phyloP scores from a whole-genome alignment of 2,888 invertebrate genomes.

The Leptopilina drosophilae region DNA sequence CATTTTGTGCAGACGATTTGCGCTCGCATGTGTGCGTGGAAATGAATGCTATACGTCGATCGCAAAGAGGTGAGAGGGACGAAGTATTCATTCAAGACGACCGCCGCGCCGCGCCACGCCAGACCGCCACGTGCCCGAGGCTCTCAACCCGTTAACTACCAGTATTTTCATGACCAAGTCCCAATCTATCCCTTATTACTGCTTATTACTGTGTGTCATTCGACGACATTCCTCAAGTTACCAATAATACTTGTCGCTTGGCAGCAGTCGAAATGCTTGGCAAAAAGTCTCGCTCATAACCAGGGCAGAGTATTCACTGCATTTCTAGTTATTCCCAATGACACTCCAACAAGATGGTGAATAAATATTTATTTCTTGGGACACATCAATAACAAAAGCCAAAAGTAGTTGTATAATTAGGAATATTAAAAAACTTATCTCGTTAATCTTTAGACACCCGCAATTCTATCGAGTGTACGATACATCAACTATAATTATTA shows the following conservation, averaged over 20 bases:
- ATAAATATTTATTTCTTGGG: too few species aligned
- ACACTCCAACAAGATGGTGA: too few species aligned
- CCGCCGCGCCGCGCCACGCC: slow-evolving; percentile 70
- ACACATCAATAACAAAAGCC: background rate
- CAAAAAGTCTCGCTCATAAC: too few species aligned
- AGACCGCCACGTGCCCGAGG: slow-evolving; percentile 73
- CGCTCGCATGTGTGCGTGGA: slow-evolving; percentile 42
- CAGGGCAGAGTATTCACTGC: too few species aligned
- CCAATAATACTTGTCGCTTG: background rate
- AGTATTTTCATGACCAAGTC: slow-evolving; percentile 53
- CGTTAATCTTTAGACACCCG: slow-evolving; percentile 18
- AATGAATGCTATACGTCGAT: slow-evolving; percentile 58
- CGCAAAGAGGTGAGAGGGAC: slow-evolving; percentile 49
- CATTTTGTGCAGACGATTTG: slow-evolving; percentile 46
- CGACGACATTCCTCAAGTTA: too few species aligned
- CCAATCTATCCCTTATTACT: slow-evolving; percentile 4
- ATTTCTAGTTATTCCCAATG: too few species aligned
- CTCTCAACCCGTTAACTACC: slow-evolving; percentile 69
- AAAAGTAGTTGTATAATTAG: background rate
- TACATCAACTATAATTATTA: slow-evolving; percentile 37
- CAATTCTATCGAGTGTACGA: background rate
- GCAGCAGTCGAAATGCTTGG: too few species aligned
- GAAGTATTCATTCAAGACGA: slow-evolving; percentile 72
- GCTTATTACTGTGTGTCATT: too few species aligned
- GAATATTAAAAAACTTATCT: background rate